Conservation (phyloP, 2,888 invertebrate genomes). For the Cheilosia vernalis region DNA sequence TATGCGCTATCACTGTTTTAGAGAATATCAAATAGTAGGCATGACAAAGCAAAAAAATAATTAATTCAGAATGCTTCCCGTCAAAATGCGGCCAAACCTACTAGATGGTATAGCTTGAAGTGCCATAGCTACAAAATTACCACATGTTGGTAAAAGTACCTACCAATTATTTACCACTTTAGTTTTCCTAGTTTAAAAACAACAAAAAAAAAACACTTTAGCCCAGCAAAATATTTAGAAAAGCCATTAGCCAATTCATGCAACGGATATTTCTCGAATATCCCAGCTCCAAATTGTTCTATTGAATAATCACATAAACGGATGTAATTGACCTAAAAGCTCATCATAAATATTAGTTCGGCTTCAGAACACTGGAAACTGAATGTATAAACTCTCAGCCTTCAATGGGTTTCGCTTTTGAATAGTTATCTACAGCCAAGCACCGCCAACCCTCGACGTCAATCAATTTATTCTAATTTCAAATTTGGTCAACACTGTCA, state of each 20-base stretch:
- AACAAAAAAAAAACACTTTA: background rate
- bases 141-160: no score
- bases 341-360: conserved; percentile 1
- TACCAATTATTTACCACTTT: no score
- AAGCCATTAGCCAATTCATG: background rate
- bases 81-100: no score
- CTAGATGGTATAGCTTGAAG: no score
- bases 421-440: conserved; percentile 1
- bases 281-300: background rate
- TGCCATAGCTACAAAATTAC: no score
- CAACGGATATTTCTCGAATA: background rate
- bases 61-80: no score
- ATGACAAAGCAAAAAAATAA: no score
- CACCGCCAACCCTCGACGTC: conserved; percentile 34
- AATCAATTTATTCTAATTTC: conserved; percentile 58
- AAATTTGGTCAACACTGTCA: conserved; percentile 64
- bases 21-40: no score
- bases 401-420: conserved; percentile 8
- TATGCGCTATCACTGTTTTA: no score
- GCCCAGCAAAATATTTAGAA: background rate
- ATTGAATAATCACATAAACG: conserved; percentile 7
- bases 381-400: background rate
- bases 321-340: conserved; percentile 15
- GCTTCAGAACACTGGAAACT: background rate
- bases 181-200: background rate